These are phyloP conservation scores for Podilymbus podiceps DNA, from an alignment of 2,113 vertebrate genomes.

Conservation along the genomic window DNA sequence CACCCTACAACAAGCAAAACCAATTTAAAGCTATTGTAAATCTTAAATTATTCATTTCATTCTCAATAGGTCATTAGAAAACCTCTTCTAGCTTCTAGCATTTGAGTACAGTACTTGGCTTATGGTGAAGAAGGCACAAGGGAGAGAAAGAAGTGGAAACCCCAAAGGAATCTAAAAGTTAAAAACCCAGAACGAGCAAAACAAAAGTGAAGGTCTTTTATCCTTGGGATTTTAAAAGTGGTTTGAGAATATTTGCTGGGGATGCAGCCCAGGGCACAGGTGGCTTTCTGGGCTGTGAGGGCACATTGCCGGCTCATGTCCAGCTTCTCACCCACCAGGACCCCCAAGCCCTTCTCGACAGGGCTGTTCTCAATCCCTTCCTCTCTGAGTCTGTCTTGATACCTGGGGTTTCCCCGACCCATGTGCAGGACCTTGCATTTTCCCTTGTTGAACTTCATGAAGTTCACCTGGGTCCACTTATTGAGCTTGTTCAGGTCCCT, in stretches of 20 bases:
- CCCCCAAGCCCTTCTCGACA: no score
- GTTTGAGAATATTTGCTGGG: background rate
- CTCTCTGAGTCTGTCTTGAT: no score
- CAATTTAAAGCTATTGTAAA: conserved; percentile 46
- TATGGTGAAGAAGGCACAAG: background rate
- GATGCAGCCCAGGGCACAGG: no score
- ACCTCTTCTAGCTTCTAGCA: background rate
- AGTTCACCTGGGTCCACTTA: no score
- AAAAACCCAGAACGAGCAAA: background rate
- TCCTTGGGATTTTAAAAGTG: conserved; percentile 15
- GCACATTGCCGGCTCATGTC: no score
- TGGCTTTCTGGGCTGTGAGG: no score
- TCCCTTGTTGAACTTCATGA: no score
- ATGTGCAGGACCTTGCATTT: no score
- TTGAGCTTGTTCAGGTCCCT: no score
- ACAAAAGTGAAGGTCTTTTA: background rate
- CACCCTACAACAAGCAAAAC: background rate
- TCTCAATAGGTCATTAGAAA: conserved; percentile 27
- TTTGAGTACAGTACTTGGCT: background rate
- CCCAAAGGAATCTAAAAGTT: conserved; percentile 2
- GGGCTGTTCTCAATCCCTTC: no score
- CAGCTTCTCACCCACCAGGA: no score
- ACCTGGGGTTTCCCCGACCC: no score
- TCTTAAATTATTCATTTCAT: conserved; percentile 57
- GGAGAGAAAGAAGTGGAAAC: background rate